phyloP scores from a whole-genome alignment of 2,797 vertebrate genomes.

The Eospalax fontanierii region DNA sequence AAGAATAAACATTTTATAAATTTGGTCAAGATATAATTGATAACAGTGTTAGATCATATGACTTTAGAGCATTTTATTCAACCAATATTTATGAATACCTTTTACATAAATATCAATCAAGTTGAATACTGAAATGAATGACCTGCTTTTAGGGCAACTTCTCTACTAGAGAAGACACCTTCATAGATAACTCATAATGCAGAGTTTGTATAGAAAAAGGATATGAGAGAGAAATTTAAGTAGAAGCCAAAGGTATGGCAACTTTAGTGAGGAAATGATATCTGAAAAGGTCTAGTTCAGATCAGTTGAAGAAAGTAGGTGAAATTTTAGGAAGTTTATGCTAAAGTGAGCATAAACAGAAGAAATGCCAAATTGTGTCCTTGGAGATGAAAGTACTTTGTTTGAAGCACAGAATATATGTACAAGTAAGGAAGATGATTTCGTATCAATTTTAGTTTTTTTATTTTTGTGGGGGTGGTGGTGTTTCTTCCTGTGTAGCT shows the following conservation, averaged over 20 bases:
- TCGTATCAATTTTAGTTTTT: not conserved
- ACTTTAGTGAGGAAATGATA: not conserved
- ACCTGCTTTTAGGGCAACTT: not conserved
- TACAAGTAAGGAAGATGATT: not conserved
- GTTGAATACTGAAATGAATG: not conserved
- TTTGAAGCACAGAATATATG: not conserved
- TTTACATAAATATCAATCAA: not conserved
- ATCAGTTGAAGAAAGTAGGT: not conserved
- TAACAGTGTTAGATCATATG: conserved; percentile 42
- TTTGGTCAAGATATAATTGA: conserved; percentile 46
- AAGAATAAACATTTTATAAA: conserved; percentile 51
- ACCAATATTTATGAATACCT: conserved; percentile 30
- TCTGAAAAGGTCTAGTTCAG: not conserved
- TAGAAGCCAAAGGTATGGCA: not conserved
- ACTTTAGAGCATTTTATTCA: conserved; percentile 49
- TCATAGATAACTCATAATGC: not conserved
- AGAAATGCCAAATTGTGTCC: not conserved
- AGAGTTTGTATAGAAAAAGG: not conserved
- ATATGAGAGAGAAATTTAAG: conserved; percentile 10
- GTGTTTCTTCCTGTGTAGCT: not conserved
- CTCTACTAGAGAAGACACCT: not conserved
- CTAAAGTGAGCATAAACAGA: conserved; percentile 5
- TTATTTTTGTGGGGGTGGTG: not conserved
- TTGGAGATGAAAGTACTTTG: not conserved
- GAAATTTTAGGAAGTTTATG: conserved; percentile 35